Base-by-base conservation (phyloP, 2,797 vertebrate species). In the Chromis chromis region DNA sequence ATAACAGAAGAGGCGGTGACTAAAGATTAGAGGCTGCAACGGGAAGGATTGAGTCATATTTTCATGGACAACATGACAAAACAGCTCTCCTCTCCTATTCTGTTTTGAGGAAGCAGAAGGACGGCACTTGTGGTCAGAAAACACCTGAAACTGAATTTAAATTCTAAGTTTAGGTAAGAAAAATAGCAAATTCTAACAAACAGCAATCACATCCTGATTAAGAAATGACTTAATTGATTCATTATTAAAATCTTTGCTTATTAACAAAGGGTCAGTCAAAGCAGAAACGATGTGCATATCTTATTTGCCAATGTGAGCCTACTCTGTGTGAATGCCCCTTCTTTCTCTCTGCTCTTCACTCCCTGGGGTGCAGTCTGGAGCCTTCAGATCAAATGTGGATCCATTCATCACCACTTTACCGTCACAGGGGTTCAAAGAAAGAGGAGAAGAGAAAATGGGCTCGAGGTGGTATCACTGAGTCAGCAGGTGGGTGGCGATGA, bases 41-140 rank as follows among this genome's bases (percentile, higher is more conserved):
- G 17, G 83, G 82, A 83, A 86, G 70, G 31, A 70, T 0, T 88
- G 81, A 92, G 85, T 91, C 90, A 91, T 55, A 53, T 70, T 78
- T 66, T 62, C 22, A 68, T 16, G 64, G 57, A 83, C 48, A 62
- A 64, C 40, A 79, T 76, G 46, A 70, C 48, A 60, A 67, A 72
- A 83, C 3, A 44, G 36, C 52, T 66, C 7, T 13, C 21, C 22
- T 39, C 9, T 52, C n/a, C 25, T 22, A 3, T 65, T 73, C 22
- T 33, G 24, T 12, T 68, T 13, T 21, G 17, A 69, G 46, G 50
- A 87, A 75, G 58, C 0, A 8, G 27, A 57, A 55, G n/a, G 21
- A 76, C 1, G 11, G 61, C 31, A n/a, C 1, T 4, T 46, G 17
- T 17, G 17, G 17, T 48, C 25, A 42, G 55, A 72, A 19, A 56